These are phyloP conservation scores for Chymomyza costata DNA, from an alignment of 1,140 invertebrate species.

Conservation along the genomic window DNA sequence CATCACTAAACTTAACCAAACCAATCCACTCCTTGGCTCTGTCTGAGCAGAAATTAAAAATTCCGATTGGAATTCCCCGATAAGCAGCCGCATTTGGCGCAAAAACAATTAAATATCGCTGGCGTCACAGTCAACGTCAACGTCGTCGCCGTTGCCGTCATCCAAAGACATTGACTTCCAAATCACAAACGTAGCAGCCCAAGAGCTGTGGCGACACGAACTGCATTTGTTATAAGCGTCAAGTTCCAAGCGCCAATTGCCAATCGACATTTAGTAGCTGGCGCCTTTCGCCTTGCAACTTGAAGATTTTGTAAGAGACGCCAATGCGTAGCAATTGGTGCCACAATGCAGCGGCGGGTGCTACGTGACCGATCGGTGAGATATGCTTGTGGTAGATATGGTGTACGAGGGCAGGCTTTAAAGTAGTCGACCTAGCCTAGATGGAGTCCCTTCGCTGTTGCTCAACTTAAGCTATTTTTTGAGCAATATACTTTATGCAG, in stretches of 20 bases:
- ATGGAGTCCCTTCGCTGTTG: no score
- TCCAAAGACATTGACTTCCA: neutral
- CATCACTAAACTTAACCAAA: no score
- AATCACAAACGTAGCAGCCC: conserved; percentile 9
- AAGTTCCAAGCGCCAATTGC: no score
- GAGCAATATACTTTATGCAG: no score
- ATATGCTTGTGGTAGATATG: no score
- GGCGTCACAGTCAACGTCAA: conserved; percentile 36
- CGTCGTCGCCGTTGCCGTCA: neutral
- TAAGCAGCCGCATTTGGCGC: conserved; percentile 46
- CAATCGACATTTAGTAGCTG: no score
- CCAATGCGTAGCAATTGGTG: conserved; percentile 72
- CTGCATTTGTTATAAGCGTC: conserved; percentile 74
- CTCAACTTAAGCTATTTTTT: no score
- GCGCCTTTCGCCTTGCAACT: neutral
- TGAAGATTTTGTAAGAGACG: conserved; percentile 18
- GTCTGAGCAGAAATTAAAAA: conserved; percentile 72
- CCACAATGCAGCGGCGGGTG: conserved; percentile 51
- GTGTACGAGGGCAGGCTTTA: no score
- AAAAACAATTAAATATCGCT: conserved; percentile 73
- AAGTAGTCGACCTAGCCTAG: no score
- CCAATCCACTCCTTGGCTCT: no score
- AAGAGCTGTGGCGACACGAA: conserved; percentile 51
- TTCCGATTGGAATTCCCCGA: conserved; percentile 72
- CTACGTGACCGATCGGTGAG: conserved; percentile 65